A percentile compares a stretch with the other conserved stretches of the same genome.
These are phyloP conservation scores for Nemotelus nigrinus DNA, from an alignment of 2,888 invertebrate species.

Conservation along the genomic window DNA sequence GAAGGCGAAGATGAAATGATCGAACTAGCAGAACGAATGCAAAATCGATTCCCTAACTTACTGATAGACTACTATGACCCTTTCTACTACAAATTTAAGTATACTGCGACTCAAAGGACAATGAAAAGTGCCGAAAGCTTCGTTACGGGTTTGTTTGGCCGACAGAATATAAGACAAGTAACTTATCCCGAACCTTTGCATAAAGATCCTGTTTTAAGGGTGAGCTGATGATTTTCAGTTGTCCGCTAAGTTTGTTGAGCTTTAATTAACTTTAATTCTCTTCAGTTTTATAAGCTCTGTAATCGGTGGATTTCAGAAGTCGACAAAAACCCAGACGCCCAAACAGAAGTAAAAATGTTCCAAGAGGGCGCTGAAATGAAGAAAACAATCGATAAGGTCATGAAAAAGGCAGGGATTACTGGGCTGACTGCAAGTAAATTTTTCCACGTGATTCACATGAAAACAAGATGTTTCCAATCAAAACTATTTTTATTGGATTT, in stretches of 20 bases:
- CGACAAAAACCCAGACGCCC: slow-evolving; percentile 73
- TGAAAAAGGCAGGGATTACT: slow-evolving; percentile 70
- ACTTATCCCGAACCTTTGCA: slow-evolving; percentile 72
- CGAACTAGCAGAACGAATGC: slow-evolving; percentile 77
- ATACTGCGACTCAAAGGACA: slow-evolving; percentile 80
- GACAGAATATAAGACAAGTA: slow-evolving; percentile 70
- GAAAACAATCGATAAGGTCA: slow-evolving; percentile 65
- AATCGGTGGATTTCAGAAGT: slow-evolving; percentile 75
- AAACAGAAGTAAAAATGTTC: slow-evolving; percentile 69
- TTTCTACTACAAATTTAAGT: slow-evolving; percentile 72
- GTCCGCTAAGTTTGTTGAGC: no score
- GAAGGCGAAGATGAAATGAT: slow-evolving; percentile 83
- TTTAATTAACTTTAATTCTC: neutral
- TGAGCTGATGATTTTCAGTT: slow-evolving; percentile 59
- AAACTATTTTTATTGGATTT: slow-evolving; percentile 45
- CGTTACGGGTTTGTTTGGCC: slow-evolving; percentile 79
- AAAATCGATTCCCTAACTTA: slow-evolving; percentile 74
- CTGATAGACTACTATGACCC: slow-evolving; percentile 71
- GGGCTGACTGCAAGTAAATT: slow-evolving; percentile 65
- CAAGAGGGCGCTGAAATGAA: slow-evolving; percentile 68
- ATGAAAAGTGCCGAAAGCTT: slow-evolving; percentile 80
- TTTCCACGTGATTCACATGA: neutral
- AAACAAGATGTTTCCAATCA: neutral
- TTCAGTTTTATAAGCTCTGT: slow-evolving; percentile 83
- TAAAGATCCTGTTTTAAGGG: slow-evolving; percentile 75